A percentile compares a stretch with the other conserved stretches of the same genome.
Evolutionary conservation across 2,797 vertebrate species (phyloP).

Genomic region (Mormyrus proboscirostris): DNA sequence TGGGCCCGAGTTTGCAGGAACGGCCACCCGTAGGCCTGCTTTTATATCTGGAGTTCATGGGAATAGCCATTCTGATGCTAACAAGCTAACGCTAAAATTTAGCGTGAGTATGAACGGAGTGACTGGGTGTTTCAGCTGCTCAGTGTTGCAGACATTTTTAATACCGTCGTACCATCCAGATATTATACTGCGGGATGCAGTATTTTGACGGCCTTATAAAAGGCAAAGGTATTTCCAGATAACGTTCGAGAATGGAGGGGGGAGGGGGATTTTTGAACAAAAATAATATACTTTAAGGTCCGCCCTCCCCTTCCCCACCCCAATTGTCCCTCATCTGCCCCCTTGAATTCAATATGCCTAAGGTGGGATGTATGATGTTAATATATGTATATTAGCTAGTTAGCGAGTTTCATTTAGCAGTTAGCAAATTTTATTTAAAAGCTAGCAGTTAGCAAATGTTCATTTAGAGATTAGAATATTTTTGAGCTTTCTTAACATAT

Average conservation of each 20-base stretch:
- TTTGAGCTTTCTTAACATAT: background rate
- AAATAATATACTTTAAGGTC: background rate
- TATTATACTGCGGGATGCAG: background rate
- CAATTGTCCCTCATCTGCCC: background rate
- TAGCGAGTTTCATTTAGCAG: background rate
- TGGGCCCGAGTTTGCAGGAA: background rate
- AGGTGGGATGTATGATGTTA: background rate
- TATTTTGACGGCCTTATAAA: background rate
- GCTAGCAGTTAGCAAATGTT: background rate
- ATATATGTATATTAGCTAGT: background rate
- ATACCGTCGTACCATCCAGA: background rate
- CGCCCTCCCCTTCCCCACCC: background rate
- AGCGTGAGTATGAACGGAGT: background rate
- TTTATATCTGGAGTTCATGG: background rate
- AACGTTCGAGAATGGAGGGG: background rate
- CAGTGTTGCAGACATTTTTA: background rate
- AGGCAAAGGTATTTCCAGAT: background rate
- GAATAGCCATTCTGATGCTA: background rate
- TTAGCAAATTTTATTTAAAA: background rate
- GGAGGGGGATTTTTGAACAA: background rate
- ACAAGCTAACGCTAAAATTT: background rate
- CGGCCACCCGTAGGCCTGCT: background rate
- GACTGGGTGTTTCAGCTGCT: background rate
- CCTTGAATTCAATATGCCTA: background rate
- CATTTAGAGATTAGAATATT: background rate